Base-by-base conservation (phyloP, 1,140 invertebrate genomes). In the Littorina saxatilis region DNA sequence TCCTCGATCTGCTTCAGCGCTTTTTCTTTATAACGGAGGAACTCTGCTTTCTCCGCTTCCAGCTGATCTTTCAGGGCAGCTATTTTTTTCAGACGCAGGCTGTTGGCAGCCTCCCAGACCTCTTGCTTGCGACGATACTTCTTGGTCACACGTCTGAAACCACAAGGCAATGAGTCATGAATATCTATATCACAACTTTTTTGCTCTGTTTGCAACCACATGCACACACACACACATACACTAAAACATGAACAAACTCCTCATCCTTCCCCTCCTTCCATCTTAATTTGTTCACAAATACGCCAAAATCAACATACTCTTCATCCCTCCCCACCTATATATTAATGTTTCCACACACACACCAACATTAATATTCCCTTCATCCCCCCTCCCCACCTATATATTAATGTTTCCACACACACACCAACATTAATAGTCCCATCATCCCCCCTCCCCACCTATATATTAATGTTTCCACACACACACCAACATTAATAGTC, bases 1-100 rank as follows among this genome's bases (percentile, higher is more conserved):
- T 95, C 93, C 66, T 94, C 93, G 27, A 97, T 96, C 85, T 95
- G 95, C 70, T 94, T 92, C 47, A 97, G 90, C 43, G 94, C 93
- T 78, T 94, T 88, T 0, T 89, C 88, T 85, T 95, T 95, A 50
- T 95, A 90, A 80, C 91, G 88, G 2, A 95, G 93, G 87, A 96
- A 97, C 7, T 92, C 89, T 50, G 95, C 94, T 88, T 96, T 94
- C 90, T 96, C 93, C 37, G 88, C 89, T 89, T 95, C 94, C 40
- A 96, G 88, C 84, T 94, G 87, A 72, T 90, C 91, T 86, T 93
- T 94, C 83, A 96, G 96, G 5, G 93, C 93, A 13, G 94, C 88
- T 3, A 97, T 86, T 84, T 95, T 95, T 37, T 94, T 92, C 32
- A 95, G 87, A 74, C 94, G 93, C 0, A 96, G 90, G n/a, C 95